A percentile compares a stretch with the other conserved stretches of the same genome.
These are phyloP conservation scores for Polyodon spathula DNA, from an alignment of 2,113 vertebrate species.

Conservation along the genomic window DNA sequence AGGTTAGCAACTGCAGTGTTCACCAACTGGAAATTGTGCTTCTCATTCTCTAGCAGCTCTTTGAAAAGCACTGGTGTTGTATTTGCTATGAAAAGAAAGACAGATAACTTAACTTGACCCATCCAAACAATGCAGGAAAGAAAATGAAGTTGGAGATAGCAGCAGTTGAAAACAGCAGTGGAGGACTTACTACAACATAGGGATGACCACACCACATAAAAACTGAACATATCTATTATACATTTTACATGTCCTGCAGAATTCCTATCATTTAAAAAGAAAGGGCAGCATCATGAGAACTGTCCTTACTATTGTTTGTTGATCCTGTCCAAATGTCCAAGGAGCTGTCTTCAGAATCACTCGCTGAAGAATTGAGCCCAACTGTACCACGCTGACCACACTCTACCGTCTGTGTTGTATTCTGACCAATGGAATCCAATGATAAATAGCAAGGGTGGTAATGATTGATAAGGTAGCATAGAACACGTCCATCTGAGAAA, in stretches of 20 bases:
- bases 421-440: slow-evolving; percentile 53
- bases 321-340: slow-evolving; percentile 43
- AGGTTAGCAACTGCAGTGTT: slow-evolving; percentile 67
- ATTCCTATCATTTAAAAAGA: too few species aligned
- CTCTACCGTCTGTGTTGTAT: slow-evolving; percentile 85
- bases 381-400: slow-evolving; percentile 59
- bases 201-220: too few species aligned
- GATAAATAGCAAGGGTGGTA: slow-evolving; percentile 79
- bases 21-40: slow-evolving; percentile 73
- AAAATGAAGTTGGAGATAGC: too few species aligned
- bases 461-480: slow-evolving; percentile 86
- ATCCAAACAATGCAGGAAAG: too few species aligned
- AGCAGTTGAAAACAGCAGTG: too few species aligned
- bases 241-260: too few species aligned
- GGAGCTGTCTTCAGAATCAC: slow-evolving; percentile 68
- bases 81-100: slow-evolving; percentile 25
- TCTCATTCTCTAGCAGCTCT: slow-evolving; percentile 84
- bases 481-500: slow-evolving; percentile 85
- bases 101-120: too few species aligned
- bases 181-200: too few species aligned
- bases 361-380: slow-evolving; percentile 67
- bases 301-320: slow-evolving; percentile 38
- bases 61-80: slow-evolving; percentile 53
- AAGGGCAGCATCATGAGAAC: too few species aligned
- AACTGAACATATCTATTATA: too few species aligned